Base-by-base conservation (phyloP, 2,113 vertebrate species). In the Centropristis striata region DNA sequence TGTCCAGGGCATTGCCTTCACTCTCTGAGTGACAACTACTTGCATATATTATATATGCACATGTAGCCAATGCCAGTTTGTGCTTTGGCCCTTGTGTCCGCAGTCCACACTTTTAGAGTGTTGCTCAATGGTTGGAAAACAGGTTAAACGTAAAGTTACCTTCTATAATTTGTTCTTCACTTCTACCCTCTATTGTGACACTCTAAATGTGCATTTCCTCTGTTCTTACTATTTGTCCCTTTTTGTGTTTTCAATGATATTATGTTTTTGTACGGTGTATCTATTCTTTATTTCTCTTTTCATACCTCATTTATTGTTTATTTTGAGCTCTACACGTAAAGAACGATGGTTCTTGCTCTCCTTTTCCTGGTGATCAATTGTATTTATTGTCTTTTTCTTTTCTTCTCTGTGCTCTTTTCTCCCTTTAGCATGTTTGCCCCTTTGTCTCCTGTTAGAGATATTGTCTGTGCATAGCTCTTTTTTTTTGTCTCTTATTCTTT, bases 11-110 rank as follows among this genome's bases (percentile, higher is more conserved):
- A 93, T 94, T 93, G 92, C 86, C 85, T 78, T 92, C 91, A 90
- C 91, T 93, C 90, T 55, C 46, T 68, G 91, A 94, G 93, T 93
- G 92, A 94, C 88, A 84, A 66, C 93, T 90, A 93, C 93, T 84
- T 90, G 93, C 93, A 92, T 94, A 93, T 92, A 63, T 73, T n/a
- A n/a, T 47, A 91, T 94, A 94, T 94, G 92, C 90, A 92, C 86
- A 92, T 85, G 93, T 93, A 91, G 91, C 93, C 92, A 91, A 94
- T 94, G 93, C 91, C 92, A 83, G 83, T 79, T 75, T 84, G 83
- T 86, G 92, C 93, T 93, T 92, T 92, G 93, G 92, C 87, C 90
- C 86, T 46, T 87, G 87, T 92, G 72, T 86, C 73, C 92, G 88
- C 61, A 71, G 75, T 83, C 78, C 86, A 71, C 83, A 90, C 90